phyloP scores from a whole-genome alignment of 2,888 invertebrate species.

The Glaucopsyche alexis region DNA sequence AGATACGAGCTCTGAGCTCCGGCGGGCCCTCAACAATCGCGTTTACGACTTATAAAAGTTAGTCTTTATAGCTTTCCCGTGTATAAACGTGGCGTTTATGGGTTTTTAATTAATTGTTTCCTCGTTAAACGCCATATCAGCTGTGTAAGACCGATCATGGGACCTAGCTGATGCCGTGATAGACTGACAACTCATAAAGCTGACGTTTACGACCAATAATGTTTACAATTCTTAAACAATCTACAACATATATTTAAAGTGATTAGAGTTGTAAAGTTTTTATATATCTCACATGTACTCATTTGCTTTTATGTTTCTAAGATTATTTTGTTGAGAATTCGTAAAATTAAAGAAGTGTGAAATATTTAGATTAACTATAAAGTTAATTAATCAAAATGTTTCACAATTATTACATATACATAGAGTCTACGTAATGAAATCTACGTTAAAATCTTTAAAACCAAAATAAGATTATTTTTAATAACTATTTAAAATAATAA shows the following conservation, averaged over 20 bases:
- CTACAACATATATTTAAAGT: constrained; percentile 6
- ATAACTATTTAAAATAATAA: too few relatives aligned
- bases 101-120: constrained; percentile 78
- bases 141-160: constrained; percentile 61
- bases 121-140: constrained; percentile 76
- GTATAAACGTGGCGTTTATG: constrained; percentile 79
- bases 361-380: background rate
- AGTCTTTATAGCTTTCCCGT: constrained; percentile 77
- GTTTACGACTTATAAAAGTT: constrained; percentile 80
- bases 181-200: constrained; percentile 66
- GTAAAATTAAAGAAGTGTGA: background rate
- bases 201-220: background rate
- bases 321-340: background rate
- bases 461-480: too few relatives aligned
- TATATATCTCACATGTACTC: background rate
- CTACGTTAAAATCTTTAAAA: too few relatives aligned
- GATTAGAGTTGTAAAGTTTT: constrained; percentile 6
- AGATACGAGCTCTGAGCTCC: constrained; percentile 45
- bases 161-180: constrained; percentile 66
- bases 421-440: too few relatives aligned
- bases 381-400: too few relatives aligned
- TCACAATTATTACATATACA: too few relatives aligned
- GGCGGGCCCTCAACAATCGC: constrained; percentile 74
- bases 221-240: background rate
- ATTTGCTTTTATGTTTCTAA: constrained; percentile 20